phyloP scores from a whole-genome alignment of 2,113 vertebrate genomes.

The Acanthisitta chloris region DNA sequence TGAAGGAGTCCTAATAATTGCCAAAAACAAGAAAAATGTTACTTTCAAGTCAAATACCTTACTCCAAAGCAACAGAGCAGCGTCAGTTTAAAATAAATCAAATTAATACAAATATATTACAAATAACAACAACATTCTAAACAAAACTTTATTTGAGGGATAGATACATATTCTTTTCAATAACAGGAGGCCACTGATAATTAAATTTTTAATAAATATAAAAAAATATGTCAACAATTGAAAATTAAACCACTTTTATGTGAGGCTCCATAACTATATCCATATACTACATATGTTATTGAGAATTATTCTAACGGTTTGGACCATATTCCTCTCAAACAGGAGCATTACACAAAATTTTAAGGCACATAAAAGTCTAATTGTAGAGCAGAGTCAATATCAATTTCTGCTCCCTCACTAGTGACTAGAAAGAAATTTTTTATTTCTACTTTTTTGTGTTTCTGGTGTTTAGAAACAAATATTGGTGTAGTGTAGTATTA shows the following conservation, averaged over 20 bases:
- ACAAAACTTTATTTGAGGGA: background rate
- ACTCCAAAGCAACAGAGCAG: background rate
- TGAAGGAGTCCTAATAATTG: background rate
- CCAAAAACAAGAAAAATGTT: constrained; percentile 43
- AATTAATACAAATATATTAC: background rate
- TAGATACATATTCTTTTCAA: background rate
- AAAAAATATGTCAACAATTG: background rate
- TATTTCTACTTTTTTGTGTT: background rate
- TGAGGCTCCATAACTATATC: background rate
- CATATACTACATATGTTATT: background rate
- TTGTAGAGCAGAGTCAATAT: background rate
- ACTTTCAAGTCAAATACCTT: background rate
- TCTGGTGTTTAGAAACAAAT: background rate
- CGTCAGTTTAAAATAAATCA: background rate
- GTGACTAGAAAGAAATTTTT: background rate
- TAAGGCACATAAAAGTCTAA: background rate
- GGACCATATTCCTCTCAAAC: background rate
- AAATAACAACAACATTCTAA: background rate
- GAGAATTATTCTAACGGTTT: background rate
- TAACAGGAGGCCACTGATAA: background rate
- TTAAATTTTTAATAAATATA: background rate
- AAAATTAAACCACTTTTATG: background rate
- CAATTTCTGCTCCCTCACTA: background rate
- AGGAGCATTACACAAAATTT: background rate
- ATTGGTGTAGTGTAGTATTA: background rate